A percentile compares a stretch with the other conserved stretches of the same genome.
Conservation (phyloP, 1,140 invertebrate species). For the Bombus picipes region DNA sequence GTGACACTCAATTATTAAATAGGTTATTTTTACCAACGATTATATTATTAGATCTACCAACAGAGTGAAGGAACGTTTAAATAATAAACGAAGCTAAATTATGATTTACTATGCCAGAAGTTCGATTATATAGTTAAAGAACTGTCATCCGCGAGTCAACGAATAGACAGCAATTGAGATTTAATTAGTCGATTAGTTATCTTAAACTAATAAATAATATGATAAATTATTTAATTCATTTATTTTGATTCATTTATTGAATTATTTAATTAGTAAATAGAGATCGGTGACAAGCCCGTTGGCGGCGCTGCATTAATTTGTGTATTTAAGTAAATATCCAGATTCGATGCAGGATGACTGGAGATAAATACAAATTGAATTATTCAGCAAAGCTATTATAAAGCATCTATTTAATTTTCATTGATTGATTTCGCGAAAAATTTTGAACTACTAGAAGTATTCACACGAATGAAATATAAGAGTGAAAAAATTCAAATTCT, state of each 20-base stretch:
- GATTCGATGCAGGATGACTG: not conserved
- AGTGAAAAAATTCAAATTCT: not conserved
- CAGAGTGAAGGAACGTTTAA: not conserved
- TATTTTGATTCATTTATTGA: not conserved
- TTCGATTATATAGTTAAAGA: not conserved
- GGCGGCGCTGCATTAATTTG: not conserved
- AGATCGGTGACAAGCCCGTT: too few species aligned
- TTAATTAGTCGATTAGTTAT: slow-evolving; percentile 6
- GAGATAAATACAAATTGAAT: slow-evolving; percentile 3
- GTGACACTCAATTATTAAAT: not conserved
- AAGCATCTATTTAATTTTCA: not conserved
- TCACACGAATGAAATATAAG: rapidly evolving
- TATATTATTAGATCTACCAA: not conserved
- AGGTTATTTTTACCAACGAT: not conserved
- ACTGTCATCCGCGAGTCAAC: not conserved
- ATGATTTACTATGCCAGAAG: not conserved
- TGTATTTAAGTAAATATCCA: not conserved
- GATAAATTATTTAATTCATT: too few species aligned
- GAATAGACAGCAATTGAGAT: not conserved
- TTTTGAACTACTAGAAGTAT: not conserved
- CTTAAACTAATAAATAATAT: not conserved
- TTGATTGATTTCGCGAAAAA: not conserved
- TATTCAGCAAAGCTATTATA: not conserved
- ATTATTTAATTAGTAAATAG: not conserved
- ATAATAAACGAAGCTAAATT: not conserved